phyloP scores from a whole-genome alignment of 2,888 invertebrate genomes.

The Lysandra coridon region DNA sequence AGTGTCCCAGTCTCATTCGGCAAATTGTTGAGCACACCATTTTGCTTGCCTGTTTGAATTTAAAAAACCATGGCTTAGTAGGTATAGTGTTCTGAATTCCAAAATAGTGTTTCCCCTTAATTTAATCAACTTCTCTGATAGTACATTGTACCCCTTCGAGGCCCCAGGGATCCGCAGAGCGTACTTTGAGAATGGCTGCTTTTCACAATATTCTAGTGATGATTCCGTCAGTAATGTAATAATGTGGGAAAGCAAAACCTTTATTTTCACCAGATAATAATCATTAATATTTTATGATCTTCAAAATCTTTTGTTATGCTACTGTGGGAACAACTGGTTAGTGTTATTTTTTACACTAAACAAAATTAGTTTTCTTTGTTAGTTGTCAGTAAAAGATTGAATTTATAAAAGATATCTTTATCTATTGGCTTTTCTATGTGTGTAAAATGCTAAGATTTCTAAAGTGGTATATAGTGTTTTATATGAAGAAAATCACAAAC shows the following conservation, averaged over 20 bases:
- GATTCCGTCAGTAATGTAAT: background rate
- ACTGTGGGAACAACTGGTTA: background rate
- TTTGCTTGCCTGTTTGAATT: too few relatives aligned
- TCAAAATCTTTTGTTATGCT: conserved; percentile 1
- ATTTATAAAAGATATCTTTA: background rate
- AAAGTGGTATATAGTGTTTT: conserved; percentile 12
- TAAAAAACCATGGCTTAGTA: too few relatives aligned
- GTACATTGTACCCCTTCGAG: too few relatives aligned
- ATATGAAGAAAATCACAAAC: conserved; percentile 14
- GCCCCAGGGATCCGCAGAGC: too few relatives aligned
- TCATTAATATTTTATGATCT: background rate
- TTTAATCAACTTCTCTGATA: too few relatives aligned
- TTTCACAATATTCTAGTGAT: background rate
- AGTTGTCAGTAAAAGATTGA: background rate
- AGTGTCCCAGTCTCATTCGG: too few relatives aligned
- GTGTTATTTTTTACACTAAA: background rate
- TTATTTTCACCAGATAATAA: conserved; percentile 4
- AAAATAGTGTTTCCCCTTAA: too few relatives aligned
- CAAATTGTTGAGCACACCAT: too few relatives aligned
- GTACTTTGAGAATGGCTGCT: too few relatives aligned
- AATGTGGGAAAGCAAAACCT: conserved; percentile 11
- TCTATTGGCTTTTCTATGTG: background rate
- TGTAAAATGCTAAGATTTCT: conserved; percentile 15
- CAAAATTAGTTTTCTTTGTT: background rate
- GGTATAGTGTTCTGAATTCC: too few relatives aligned